These are phyloP conservation scores for Ophion obscuratus DNA, from an alignment of 2,888 invertebrate species.

Conservation along the genomic window DNA sequence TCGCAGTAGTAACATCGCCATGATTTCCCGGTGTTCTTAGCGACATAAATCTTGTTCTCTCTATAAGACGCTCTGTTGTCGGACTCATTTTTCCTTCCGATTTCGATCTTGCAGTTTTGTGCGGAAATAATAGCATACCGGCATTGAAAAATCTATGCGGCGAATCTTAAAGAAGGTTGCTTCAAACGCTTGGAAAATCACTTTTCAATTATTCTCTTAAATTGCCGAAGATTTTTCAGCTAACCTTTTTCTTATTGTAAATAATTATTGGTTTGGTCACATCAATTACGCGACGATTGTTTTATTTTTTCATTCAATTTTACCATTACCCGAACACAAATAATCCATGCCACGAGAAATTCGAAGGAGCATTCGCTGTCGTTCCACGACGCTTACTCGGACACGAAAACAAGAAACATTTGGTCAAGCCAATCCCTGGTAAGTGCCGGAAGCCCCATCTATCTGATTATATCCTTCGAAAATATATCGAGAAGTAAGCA, in stretches of 20 bases:
- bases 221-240: background rate
- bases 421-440: background rate
- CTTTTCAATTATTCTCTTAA: background rate
- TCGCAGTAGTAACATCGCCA: background rate
- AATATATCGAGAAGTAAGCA: background rate
- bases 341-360: background rate
- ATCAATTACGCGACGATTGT: background rate
- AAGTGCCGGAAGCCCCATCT: background rate
- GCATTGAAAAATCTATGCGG: background rate
- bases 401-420: background rate
- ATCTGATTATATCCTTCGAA: background rate
- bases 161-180: background rate
- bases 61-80: constrained; percentile 61
- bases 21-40: constrained; percentile 21
- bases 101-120: background rate
- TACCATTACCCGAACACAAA: background rate
- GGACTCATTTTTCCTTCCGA: constrained; percentile 62
- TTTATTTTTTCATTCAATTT: background rate
- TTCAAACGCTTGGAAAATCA: background rate
- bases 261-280: too few species aligned
- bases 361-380: background rate
- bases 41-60: constrained; percentile 39
- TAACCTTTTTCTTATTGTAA: too few species aligned
- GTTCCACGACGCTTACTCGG: background rate
- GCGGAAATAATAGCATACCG: background rate